phyloP scores from a whole-genome alignment of 2,113 vertebrate species.

The Carollia perspicillata region DNA sequence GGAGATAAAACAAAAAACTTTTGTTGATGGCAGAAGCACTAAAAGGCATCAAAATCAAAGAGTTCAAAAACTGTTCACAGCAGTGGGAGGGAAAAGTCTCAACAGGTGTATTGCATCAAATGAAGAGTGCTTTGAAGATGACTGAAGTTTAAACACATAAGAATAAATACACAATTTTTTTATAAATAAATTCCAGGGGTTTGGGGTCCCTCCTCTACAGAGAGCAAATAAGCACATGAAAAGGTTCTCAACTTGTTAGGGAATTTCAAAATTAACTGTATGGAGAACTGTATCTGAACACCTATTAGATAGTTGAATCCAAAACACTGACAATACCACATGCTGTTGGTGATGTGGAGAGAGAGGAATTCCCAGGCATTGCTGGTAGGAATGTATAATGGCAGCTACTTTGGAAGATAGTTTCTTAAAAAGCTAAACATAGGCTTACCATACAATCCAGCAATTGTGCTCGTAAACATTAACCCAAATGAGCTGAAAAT shows the following conservation, averaged over 20 bases:
- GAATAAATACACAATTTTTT: too few species aligned
- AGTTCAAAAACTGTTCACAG: too few species aligned
- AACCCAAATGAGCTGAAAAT: not conserved
- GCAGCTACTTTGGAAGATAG: not conserved
- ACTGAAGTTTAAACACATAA: too few species aligned
- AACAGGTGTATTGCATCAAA: too few species aligned
- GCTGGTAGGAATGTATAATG: not conserved
- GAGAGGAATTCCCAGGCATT: not conserved
- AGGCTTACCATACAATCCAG: not conserved
- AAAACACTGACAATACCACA: not conserved
- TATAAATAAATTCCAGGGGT: too few species aligned
- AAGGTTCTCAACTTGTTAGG: not conserved
- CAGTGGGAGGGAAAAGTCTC: too few species aligned
- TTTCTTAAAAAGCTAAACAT: not conserved
- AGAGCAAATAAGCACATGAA: not conserved
- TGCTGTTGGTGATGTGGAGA: not conserved
- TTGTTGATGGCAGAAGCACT: too few species aligned
- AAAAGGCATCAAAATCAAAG: too few species aligned
- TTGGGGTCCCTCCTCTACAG: too few species aligned
- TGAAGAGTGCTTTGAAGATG: too few species aligned
- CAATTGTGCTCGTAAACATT: not conserved
- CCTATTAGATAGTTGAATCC: not conserved
- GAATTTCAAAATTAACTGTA: not conserved
- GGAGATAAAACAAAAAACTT: too few species aligned
- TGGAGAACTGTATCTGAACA: not conserved